A percentile compares a stretch with the other conserved stretches of the same genome.
phyloP scores from a whole-genome alignment of 64 coral and sea anemone species.

The Astreopora myriophthalma region DNA sequence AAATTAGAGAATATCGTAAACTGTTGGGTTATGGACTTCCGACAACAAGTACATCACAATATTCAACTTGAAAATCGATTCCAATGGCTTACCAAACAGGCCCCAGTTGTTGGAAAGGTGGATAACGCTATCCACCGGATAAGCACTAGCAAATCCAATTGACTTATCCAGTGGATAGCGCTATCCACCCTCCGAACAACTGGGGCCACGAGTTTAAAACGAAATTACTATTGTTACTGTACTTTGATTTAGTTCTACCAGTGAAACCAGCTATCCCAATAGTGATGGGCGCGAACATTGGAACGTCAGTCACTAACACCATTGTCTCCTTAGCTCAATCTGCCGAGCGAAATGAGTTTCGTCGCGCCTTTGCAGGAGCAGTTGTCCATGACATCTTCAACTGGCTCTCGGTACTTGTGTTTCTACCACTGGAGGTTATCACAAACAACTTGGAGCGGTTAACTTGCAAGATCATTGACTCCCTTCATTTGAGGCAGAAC shows the following conservation, averaged over 20 bases:
- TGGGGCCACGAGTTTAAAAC: too few relatives aligned
- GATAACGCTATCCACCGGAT: too few relatives aligned
- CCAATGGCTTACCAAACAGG: too few relatives aligned
- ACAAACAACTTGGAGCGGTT: constrained; percentile 63
- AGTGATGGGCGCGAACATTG: constrained; percentile 98
- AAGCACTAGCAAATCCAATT: too few relatives aligned
- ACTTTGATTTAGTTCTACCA: constrained; percentile 87
- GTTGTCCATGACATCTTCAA: constrained; percentile 96
- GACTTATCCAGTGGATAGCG: too few relatives aligned
- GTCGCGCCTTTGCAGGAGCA: constrained; percentile 98
- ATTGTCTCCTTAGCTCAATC: constrained; percentile 92
- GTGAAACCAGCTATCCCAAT: constrained; percentile 94
- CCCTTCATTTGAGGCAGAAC: constrained; percentile 33
- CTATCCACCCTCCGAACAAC: too few relatives aligned
- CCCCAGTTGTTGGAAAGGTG: too few relatives aligned
- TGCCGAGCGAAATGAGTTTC: constrained; percentile 84
- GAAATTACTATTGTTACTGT: too few relatives aligned
- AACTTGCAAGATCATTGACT: constrained; percentile 55
- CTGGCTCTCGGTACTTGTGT: constrained; percentile 89
- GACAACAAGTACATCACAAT: too few relatives aligned
- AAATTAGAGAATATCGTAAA: too few relatives aligned
- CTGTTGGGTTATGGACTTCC: too few relatives aligned
- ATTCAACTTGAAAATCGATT: too few relatives aligned
- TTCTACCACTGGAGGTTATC: constrained; percentile 87
- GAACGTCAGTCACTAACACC: constrained; percentile 96